Evolutionary conservation across 2,797 vertebrate species (phyloP), one percentile per base, ranked within the genome.

Genomic region (Alectoris magna): DNA sequence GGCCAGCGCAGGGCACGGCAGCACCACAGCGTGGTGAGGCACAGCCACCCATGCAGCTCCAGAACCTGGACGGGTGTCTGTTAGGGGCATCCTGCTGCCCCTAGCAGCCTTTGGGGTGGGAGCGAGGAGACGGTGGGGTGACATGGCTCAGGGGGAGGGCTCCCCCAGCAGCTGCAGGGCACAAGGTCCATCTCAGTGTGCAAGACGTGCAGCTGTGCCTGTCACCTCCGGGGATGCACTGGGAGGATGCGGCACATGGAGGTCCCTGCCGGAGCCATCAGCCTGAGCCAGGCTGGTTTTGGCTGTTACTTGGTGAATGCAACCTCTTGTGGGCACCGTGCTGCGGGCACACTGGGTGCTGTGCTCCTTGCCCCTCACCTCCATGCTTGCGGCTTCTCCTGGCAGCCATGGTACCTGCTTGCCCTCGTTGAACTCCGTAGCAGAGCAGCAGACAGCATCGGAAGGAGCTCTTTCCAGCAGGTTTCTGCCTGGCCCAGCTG

Each of bases 401-500:
- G 26, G 51, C 51, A 53, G 51, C 27, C 51, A 2, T 10, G 51
- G 15, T 29, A 29, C 16, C 27, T 10, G 27, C 51, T 29, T 17
- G 22, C 15, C 53, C 63, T 14, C 2, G 0, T 11, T 51, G 24
- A 55, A 26, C 4, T 34, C 10, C 1, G 0, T 21, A 5, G 0
- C 24, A 5, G 39, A 36, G 62, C 34, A 43, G 69, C 72, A 8
- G 79, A 14, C 62, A 38, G 51, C 44, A 83, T 58, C 82, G 67
- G 87, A 74, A 10, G 46, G 84, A 90, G 88, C 24, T 64, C 9
- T 64, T 26, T n/a, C 80, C 62, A 34, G 26, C 0, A 10, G 34
- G 78, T 60, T 82, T 71, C 21, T n/a, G 49, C 55, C 44, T 8
- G 82, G 81, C 92, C 90, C 95, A 26, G 89, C 83, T 90, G 67